These are phyloP conservation scores for Minunthozetes semirufus DNA, from an alignment of 2,888 invertebrate genomes.

Conservation along the genomic window DNA sequence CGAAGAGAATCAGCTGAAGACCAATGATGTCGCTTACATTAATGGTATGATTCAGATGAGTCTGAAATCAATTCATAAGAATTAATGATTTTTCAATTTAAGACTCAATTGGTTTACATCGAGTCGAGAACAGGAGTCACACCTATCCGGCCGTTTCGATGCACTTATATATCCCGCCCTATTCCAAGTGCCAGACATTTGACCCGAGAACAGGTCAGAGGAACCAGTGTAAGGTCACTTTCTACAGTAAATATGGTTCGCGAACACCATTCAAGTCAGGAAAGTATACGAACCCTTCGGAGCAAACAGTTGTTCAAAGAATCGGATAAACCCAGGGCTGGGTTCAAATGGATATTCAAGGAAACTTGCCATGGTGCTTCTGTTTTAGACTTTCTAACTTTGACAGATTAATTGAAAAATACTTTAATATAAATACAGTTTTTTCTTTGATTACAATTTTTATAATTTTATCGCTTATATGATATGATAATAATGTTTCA, in stretches of 20 bases:
- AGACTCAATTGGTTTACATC: conserved; percentile 90
- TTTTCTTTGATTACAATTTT: too few relatives aligned
- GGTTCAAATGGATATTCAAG: background rate
- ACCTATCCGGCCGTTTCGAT: conserved; percentile 80
- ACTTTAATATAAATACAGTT: too few relatives aligned
- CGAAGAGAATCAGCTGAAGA: conserved; percentile 58
- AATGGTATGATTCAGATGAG: conserved; percentile 61
- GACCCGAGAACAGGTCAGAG: conserved; percentile 80
- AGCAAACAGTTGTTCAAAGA: background rate
- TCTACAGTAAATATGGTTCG: conserved; percentile 86
- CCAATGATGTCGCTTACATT: conserved; percentile 85
- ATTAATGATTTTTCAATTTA: conserved; percentile 43
- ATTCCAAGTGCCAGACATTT: conserved; percentile 76
- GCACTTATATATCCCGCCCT: conserved; percentile 93
- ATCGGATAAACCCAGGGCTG: background rate
- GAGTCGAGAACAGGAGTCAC: conserved; percentile 88
- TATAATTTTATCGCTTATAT: too few relatives aligned
- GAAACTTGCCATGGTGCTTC: too few relatives aligned
- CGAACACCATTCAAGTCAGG: conserved; percentile 52
- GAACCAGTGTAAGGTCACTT: conserved; percentile 66
- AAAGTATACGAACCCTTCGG: background rate
- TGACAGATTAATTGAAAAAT: too few relatives aligned
- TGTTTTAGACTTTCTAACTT: too few relatives aligned
- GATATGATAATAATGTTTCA: too few relatives aligned
- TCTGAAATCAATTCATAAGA: background rate